phyloP scores from a whole-genome alignment of 2,888 invertebrate species.

The Acrobasis suavella region DNA sequence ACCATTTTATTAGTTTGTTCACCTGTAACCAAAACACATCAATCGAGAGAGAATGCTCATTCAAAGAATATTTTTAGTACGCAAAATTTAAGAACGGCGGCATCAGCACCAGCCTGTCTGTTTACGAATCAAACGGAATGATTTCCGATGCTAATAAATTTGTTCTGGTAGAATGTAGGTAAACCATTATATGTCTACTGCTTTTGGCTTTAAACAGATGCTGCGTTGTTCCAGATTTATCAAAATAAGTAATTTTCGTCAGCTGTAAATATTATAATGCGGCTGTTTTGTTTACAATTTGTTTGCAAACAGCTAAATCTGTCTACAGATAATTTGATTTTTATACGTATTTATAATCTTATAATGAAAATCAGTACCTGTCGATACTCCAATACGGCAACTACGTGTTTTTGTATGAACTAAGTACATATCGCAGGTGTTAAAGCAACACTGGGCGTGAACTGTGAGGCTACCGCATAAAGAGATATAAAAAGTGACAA shows the following conservation, averaged over 20 bases:
- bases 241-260: slow-evolving; percentile 49
- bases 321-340: neutral
- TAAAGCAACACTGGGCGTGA: no score
- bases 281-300: slow-evolving; percentile 1
- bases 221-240: slow-evolving; percentile 53
- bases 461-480: no score
- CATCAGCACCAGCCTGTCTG: slow-evolving; percentile 37
- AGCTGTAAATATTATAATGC: slow-evolving; percentile 29
- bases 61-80: neutral
- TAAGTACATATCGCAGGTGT: no score
- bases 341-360: neutral
- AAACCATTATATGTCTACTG: slow-evolving; percentile 52
- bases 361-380: no score
- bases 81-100: slow-evolving; percentile 27
- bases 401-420: no score
- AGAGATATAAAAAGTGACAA: no score
- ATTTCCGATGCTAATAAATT: slow-evolving; percentile 69
- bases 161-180: slow-evolving; percentile 50
- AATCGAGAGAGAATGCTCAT: slow-evolving; percentile 26
- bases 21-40: slow-evolving; percentile 38
- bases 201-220: slow-evolving; percentile 61
- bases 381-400: no score
- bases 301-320: neutral
- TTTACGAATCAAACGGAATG: slow-evolving; percentile 55
- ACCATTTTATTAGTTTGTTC: slow-evolving; percentile 59